Evolutionary conservation across 2,797 vertebrate species (phyloP), one percentile per base, ranked within the genome.

Genomic region (Selene dorsalis): DNA sequence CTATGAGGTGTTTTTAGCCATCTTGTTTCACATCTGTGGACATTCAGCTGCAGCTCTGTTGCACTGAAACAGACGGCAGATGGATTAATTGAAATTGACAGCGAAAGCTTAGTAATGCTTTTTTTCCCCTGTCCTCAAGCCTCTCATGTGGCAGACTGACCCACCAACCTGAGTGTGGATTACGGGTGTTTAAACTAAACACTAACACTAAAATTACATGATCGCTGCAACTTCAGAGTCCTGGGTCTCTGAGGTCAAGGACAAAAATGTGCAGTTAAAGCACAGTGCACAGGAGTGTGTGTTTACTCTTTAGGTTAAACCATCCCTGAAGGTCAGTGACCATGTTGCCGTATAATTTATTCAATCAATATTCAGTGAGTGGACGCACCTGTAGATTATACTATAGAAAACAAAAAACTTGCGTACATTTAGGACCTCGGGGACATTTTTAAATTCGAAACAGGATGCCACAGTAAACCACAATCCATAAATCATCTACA

Each of bases 11-110:
- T 62, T 82, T 48, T 45, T 30, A 71, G 45, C 76, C 85, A 88
- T 84, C 80, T 90, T 90, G 88, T 89, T 91, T 86, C 78, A 88
- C 82, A 89, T 87, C 65, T 52, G 65, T 60, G 61, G 43, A 61
- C 59, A 50, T 65, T 82, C 53, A 87, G 82, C 59, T 63, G 80
- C 73, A 83, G 66, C 67, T 18, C 14, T 3, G 68, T 75, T 70
- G 65, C 26, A 55, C 64, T 71, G 59, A 79, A 81, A 73, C 58
- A 64, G n/a, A 82, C 53, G 70, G 2, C 22, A 70, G 38, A 60
- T 48, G 18, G 59, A 85, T 84, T 80, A 32, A 89, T 79, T 89
- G 65, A 70, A 89, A 82, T 84, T 73, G 73, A 85, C 87, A 83
- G 82, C 71, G 60, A 74, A 75, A 73, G 38, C 65, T 86, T 55